Evolutionary conservation across 2,113 vertebrate genomes (phyloP).

Genomic region (Panthera leo): DNA sequence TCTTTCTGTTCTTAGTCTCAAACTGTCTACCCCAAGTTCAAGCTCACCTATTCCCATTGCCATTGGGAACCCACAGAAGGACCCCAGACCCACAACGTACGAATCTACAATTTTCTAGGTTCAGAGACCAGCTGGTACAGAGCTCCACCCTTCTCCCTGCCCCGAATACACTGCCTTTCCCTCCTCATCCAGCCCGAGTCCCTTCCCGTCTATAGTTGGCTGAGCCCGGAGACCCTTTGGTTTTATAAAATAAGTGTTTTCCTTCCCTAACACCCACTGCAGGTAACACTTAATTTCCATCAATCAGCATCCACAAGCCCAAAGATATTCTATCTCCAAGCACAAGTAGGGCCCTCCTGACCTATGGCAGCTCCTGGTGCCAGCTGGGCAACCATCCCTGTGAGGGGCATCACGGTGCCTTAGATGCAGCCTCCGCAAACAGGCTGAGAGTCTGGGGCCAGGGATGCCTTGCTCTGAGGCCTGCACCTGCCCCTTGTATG

Average conservation of each 20-base stretch:
- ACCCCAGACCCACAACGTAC: background rate
- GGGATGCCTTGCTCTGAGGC: background rate
- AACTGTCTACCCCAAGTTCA: background rate
- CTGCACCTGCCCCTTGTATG: rapidly evolving
- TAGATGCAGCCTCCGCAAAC: rapidly evolving
- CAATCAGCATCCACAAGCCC: background rate
- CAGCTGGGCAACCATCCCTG: rapidly evolving
- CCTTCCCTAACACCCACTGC: background rate
- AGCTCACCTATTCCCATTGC: background rate
- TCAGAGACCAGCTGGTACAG: background rate
- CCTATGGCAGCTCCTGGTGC: background rate
- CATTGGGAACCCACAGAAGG: background rate
- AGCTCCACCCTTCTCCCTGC: background rate
- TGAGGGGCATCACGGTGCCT: rapidly evolving
- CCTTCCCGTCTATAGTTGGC: rapidly evolving
- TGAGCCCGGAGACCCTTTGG: background rate
- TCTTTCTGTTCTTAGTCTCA: background rate
- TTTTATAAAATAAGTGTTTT: background rate
- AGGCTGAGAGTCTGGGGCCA: rapidly evolving
- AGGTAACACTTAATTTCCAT: background rate
- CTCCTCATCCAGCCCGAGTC: no score
- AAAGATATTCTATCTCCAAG: background rate
- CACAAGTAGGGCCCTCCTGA: background rate
- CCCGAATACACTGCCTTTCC: background rate
- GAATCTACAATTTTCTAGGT: background rate